Evolutionary conservation across 1,140 invertebrate species (phyloP).

Genomic region (Drosophila biarmipes): DNA sequence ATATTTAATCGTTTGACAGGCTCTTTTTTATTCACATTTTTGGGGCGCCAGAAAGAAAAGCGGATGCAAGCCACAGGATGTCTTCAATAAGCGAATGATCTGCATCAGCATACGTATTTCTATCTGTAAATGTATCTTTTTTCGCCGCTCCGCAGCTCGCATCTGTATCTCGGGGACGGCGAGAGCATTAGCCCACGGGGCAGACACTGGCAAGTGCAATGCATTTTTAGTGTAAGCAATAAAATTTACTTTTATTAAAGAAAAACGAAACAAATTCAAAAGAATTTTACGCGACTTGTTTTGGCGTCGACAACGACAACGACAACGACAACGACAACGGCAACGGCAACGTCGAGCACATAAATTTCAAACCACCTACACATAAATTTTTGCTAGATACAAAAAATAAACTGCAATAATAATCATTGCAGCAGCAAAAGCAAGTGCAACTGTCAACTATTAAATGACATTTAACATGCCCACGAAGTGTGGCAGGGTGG

Average conservation of each 20-base stretch:
- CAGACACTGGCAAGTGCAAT: neutral
- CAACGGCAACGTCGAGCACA: slow-evolving; percentile 71
- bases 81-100: slow-evolving; percentile 61
- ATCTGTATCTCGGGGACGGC: slow-evolving; percentile 10
- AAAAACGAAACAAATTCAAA: slow-evolving; percentile 80
- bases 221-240: slow-evolving; percentile 76
- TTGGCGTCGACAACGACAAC: slow-evolving; percentile 54
- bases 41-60: neutral
- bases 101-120: slow-evolving; percentile 18
- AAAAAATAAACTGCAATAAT: slow-evolving; percentile 77
- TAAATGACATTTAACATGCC: slow-evolving; percentile 83
- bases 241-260: slow-evolving; percentile 83
- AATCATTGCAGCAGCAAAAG: slow-evolving; percentile 59
- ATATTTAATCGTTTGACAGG: neutral
- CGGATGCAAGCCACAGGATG: slow-evolving; percentile 58
- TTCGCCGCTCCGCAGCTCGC: slow-evolving; percentile 4
- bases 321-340: slow-evolving; percentile 49
- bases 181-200: slow-evolving; percentile 28
- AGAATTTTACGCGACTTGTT: slow-evolving; percentile 79
- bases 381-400: slow-evolving; percentile 61
- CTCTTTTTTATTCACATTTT: neutral
- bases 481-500: slow-evolving; percentile 37
- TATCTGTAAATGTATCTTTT: slow-evolving; percentile 11
- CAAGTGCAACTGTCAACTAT: slow-evolving; percentile 82
- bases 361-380: slow-evolving; percentile 74